Base-by-base conservation (phyloP, 2,113 vertebrate species). In the Clarias macrocephalus region DNA sequence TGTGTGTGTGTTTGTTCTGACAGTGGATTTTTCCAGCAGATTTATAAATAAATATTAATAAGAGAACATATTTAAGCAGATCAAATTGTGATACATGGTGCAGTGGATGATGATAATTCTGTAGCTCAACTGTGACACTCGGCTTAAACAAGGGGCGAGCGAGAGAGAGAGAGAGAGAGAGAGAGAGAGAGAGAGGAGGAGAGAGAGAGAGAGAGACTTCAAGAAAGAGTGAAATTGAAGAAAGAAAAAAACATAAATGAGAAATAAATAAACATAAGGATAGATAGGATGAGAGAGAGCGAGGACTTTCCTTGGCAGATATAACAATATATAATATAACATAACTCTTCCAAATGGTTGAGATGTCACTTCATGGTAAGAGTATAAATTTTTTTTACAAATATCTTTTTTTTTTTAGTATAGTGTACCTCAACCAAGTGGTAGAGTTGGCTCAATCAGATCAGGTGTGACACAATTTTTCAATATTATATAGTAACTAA, bases 41-140 rank as follows among this genome's bases (percentile, higher is more conserved):
- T 66, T 66, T 54, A 54, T n/a, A 23, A 73, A 73, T 73, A 73
- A 73, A 48, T 73, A 73, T 73, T 73, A 48, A 72, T 72, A 37
- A 37, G 19, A 48, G 33, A 21, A 19, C 70, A 73, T 73, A 42
- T 73, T 42, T 42, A 7, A 72, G 30, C 2, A 3, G 30, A 21
- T 73, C 19, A 48, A 48, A 48, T 48, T 48, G 37, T 48, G 70
- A 73, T 12, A 48, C 9, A 21, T 48, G 37, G 48, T 21, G 18
- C 33, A 73, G 19, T 1, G 33, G 9, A 73, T 23, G 37, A 8
- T 42, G 9, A 73, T 23, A 19, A 21, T 42, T 73, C 70, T 73
- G 18, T 10, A 48, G 8, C 70, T 73, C 19, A 33, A 18, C 2
- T 72, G 68, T 72, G 68, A 21, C 18, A 73, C 37, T 73, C 10